Evolutionary conservation across 1,140 invertebrate species (phyloP).

Genomic region (Globodera ellingtonae): DNA sequence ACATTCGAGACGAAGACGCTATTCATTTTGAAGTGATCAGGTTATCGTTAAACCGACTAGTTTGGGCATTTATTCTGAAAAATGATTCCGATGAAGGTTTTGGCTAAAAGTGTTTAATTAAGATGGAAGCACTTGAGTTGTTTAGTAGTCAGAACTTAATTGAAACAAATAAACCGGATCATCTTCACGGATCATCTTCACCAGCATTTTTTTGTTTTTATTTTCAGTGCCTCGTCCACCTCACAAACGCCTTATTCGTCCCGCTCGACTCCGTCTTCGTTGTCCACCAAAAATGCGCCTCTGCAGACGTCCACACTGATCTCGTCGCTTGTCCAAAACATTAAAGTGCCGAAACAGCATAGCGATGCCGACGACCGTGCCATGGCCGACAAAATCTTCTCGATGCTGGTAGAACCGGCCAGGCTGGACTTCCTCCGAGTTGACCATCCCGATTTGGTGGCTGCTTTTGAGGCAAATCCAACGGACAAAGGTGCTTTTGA

Average conservation of each 20-base stretch:
- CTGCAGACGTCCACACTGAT: constrained; percentile 19
- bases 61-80: background rate
- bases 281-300: background rate
- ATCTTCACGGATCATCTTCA: too few relatives aligned
- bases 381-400: constrained; percentile 29
- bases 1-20: constrained; percentile 19
- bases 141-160: too few relatives aligned
- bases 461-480: constrained; percentile 35
- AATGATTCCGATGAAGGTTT: background rate
- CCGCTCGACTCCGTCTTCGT: background rate
- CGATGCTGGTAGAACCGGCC: constrained; percentile 4
- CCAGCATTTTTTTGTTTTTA: background rate
- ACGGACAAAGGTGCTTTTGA: constrained; percentile 25
- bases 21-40: constrained; percentile 11
- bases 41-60: background rate
- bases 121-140: too few relatives aligned
- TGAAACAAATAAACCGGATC: too few relatives aligned
- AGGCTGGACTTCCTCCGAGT: constrained; percentile 29
- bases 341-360: constrained; percentile 34
- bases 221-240: constrained; percentile 2
- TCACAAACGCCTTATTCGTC: background rate
- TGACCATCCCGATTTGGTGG: constrained; percentile 24
- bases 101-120: too few relatives aligned
- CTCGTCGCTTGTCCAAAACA: constrained; percentile 32
- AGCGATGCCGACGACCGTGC: background rate